phyloP scores from a whole-genome alignment of 2,888 invertebrate genomes.

The Anodontia alba region DNA sequence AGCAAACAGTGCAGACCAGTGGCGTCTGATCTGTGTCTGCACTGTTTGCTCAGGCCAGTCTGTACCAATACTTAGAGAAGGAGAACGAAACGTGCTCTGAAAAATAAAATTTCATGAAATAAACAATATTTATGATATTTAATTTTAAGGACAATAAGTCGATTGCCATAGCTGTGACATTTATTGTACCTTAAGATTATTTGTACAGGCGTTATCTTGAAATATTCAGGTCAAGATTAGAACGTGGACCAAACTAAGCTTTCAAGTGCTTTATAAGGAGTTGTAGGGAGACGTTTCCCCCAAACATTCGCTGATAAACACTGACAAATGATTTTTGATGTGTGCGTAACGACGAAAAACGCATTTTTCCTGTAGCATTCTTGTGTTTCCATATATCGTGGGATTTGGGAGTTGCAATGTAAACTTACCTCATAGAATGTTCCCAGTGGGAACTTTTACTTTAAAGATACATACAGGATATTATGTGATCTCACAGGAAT shows the following conservation, averaged over 20 bases:
- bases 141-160: too few species aligned
- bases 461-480: too few species aligned
- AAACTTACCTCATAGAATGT: too few species aligned
- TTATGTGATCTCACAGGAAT: too few species aligned
- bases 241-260: conserved; percentile 1
- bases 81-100: too few species aligned
- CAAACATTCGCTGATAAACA: not conserved
- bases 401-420: not conserved
- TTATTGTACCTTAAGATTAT: not conserved
- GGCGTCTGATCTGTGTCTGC: not conserved
- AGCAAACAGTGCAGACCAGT: too few species aligned
- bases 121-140: too few species aligned
- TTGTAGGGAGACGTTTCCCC: not conserved
- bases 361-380: not conserved
- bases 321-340: not conserved
- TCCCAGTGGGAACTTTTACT: conserved; percentile 13
- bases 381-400: not conserved
- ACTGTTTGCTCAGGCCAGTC: not conserved
- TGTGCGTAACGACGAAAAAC: not conserved
- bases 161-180: too few species aligned
- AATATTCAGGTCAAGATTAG: conserved; percentile 10
- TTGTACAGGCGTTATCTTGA: not conserved
- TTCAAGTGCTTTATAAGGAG: conserved; percentile 15
- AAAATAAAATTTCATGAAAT: too few species aligned
- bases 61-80: too few species aligned